Conservation (phyloP, 2,888 invertebrate species). For the Drosophila mercatorum region DNA sequence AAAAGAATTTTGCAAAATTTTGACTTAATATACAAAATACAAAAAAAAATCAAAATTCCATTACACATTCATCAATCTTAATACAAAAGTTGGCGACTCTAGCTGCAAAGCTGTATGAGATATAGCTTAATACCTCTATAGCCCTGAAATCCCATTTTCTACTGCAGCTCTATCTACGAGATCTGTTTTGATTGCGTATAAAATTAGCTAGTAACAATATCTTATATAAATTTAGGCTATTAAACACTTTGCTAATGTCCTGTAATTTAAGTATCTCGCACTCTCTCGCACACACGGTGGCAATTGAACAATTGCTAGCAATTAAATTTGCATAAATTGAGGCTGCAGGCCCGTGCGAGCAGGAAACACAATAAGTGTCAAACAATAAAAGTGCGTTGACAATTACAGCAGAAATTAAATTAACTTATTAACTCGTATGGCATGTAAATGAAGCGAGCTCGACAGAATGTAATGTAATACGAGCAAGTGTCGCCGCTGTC, state of each 20-base stretch:
- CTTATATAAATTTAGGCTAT: neutral
- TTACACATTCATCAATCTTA: neutral
- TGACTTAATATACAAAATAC: too few relatives aligned
- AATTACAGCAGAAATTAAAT: conserved; percentile 80
- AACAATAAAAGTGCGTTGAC: conserved; percentile 77
- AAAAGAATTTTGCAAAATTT: neutral
- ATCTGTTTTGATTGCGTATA: neutral
- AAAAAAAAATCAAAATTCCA: neutral
- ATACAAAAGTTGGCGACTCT: neutral
- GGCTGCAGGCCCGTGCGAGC: conserved; percentile 20
- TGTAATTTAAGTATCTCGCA: neutral
- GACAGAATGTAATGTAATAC: conserved; percentile 77
- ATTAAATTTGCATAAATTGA: conserved; percentile 77
- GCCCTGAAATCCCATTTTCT: too few relatives aligned
- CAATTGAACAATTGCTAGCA: conserved; percentile 57
- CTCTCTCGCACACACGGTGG: neutral
- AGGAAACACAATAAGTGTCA: conserved; percentile 58
- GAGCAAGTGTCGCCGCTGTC: conserved; percentile 57
- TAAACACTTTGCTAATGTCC: neutral
- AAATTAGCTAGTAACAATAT: neutral
- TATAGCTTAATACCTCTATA: neutral
- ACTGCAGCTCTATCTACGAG: too few relatives aligned
- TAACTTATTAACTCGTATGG: conserved; percentile 74
- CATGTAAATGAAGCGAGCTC: conserved; percentile 52
- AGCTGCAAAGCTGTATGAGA: neutral